phyloP scores from a whole-genome alignment of 37 sponge, comb jelly and placozoan species.

The Oopsacas minuta region DNA sequence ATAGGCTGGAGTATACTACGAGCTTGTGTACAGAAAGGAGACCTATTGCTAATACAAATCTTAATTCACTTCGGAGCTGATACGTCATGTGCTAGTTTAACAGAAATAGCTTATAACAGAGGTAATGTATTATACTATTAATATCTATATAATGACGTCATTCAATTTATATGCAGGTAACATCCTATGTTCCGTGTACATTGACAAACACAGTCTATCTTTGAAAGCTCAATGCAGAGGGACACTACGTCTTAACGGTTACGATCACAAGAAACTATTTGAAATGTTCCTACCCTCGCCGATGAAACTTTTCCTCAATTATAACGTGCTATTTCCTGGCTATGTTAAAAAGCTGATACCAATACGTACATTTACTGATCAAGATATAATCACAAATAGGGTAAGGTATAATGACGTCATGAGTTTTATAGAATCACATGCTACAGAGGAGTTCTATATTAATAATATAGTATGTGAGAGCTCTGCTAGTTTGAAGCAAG shows the following conservation, averaged over 20 bases:
- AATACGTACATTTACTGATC: neutral
- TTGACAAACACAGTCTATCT: neutral
- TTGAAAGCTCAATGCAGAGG: conserved; percentile 4
- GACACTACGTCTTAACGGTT: neutral
- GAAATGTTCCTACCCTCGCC: neutral
- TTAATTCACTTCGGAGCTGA: conserved; percentile 3
- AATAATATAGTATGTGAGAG: neutral
- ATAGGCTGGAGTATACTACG: neutral
- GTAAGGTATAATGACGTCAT: neutral
- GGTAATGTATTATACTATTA: neutral
- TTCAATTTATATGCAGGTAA: neutral
- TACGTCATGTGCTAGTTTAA: neutral
- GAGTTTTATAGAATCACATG: neutral
- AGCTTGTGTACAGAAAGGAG: conserved; percentile 7
- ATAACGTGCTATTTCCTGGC: neutral
- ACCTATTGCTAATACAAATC: neutral
- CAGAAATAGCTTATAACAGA: conserved; percentile 6
- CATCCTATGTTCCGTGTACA: neutral
- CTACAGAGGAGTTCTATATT: neutral
- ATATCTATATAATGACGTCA: too few relatives aligned
- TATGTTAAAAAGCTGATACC: conserved; percentile 1
- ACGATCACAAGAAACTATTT: neutral
- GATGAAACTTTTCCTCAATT: neutral
- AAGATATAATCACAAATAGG: neutral
- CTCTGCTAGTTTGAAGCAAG: neutral